Conservation (phyloP, 2,888 invertebrate species). For the Stomorhina lunata region DNA sequence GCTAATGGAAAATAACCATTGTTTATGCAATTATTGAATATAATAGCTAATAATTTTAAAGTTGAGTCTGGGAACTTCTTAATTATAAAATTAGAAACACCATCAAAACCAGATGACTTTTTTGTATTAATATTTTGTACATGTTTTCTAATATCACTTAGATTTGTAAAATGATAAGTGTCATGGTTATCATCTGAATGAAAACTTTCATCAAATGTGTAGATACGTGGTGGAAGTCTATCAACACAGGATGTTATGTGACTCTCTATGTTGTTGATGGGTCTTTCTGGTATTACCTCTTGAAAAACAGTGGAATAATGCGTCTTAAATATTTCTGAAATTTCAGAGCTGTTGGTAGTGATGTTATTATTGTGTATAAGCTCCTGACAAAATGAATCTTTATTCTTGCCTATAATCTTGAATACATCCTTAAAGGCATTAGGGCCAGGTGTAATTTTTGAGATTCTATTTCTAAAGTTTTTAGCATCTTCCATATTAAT, state of each 20-base stretch:
- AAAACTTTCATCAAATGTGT: not conserved
- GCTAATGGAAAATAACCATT: no score
- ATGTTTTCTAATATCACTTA: no score
- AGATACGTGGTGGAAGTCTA: not conserved
- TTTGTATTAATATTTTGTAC: no score
- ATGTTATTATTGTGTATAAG: not conserved
- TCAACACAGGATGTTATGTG: not conserved
- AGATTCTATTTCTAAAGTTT: not conserved
- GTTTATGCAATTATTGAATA: no score
- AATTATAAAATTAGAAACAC: no score
- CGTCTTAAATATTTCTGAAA: not conserved
- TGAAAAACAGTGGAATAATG: not conserved
- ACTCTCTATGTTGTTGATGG: not conserved
- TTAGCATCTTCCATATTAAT: not conserved
- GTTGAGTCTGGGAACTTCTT: no score
- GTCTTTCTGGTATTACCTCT: not conserved
- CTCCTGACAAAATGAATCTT: not conserved
- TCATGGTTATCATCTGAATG: not conserved
- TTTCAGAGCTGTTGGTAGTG: not conserved
- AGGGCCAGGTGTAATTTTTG: slow-evolving; percentile 1
- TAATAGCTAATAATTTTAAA: no score
- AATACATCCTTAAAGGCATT: not conserved
- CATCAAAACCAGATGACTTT: no score
- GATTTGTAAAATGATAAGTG: not conserved
- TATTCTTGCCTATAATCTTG: no score